phyloP scores from a whole-genome alignment of 1,140 invertebrate genomes.

The Procambarus clarkii region DNA sequence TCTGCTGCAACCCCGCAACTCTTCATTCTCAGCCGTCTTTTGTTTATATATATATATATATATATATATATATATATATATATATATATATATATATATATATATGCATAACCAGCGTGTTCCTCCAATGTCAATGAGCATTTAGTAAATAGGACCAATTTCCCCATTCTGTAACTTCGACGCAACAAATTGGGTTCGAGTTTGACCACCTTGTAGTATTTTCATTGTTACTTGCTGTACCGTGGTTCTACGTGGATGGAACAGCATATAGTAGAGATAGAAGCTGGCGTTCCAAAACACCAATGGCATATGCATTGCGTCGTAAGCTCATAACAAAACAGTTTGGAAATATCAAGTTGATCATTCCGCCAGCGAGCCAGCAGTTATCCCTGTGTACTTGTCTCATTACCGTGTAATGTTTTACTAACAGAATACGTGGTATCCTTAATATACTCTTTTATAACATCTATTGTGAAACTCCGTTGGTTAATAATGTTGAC shows the following conservation, averaged over 20 bases:
- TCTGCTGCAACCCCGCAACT: background rate
- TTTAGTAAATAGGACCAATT: background rate
- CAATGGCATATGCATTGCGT: background rate
- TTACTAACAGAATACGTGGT: background rate
- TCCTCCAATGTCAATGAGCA: background rate
- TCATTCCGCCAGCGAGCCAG: background rate
- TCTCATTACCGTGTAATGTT: background rate
- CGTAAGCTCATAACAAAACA: background rate
- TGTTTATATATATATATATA: background rate
- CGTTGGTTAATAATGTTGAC: background rate
- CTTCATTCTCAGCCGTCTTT: background rate
- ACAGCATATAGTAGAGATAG: too few species aligned
- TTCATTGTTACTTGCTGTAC: background rate
- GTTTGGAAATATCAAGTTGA: conserved; percentile 2
- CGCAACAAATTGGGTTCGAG: background rate
- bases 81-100: background rate
- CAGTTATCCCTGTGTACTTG: background rate
- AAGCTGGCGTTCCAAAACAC: background rate
- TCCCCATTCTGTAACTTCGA: background rate
- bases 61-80: background rate
- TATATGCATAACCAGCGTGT: background rate
- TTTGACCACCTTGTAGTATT: background rate
- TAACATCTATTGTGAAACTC: background rate
- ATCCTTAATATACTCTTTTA: background rate
- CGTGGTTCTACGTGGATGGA: background rate